These are phyloP conservation scores for Cydia pomonella DNA, from an alignment of 1,140 invertebrate genomes.

Conservation along the genomic window DNA sequence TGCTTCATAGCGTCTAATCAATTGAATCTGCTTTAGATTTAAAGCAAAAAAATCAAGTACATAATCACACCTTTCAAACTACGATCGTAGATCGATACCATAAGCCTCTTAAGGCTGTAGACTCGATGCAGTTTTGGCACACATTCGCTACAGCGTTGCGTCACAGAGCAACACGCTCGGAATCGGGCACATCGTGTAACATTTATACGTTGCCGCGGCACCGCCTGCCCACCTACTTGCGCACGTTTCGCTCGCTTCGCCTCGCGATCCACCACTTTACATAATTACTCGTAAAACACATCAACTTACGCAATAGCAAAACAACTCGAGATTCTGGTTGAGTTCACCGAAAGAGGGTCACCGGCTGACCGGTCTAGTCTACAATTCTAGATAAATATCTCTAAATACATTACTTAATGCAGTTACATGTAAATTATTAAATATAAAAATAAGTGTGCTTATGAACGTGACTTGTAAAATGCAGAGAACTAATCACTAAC, in stretches of 20 bases:
- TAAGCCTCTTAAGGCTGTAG: constrained; percentile 43
- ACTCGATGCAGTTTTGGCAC: constrained; percentile 77
- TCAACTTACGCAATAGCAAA: constrained; percentile 68
- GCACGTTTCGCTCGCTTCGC: constrained; percentile 40
- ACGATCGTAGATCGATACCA: not conserved
- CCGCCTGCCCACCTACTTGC: constrained; percentile 53
- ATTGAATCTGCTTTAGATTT: constrained; percentile 26
- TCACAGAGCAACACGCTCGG: constrained; percentile 52
- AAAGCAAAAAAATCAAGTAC: not conserved
- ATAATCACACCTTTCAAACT: not conserved
- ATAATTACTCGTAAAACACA: constrained; percentile 74
- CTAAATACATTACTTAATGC: no score
- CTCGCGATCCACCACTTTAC: constrained; percentile 65
- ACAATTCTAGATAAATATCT: constrained; percentile 42
- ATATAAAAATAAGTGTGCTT: not conserved
- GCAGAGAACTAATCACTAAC: not conserved
- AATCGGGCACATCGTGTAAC: constrained; percentile 73
- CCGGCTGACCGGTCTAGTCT: constrained; percentile 52
- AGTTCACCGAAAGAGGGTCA: constrained; percentile 44
- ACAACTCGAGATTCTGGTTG: constrained; percentile 68
- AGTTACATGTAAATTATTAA: constrained; percentile 32
- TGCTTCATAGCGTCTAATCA: constrained; percentile 27
- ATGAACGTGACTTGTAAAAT: not conserved
- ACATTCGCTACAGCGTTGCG: constrained; percentile 70
- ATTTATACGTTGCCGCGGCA: constrained; percentile 72